Percentiles rank a stretch among this genome's conserved stretches.
Conservation (phyloP, 2,113 vertebrate species). For the Oenanthe melanoleuca region DNA sequence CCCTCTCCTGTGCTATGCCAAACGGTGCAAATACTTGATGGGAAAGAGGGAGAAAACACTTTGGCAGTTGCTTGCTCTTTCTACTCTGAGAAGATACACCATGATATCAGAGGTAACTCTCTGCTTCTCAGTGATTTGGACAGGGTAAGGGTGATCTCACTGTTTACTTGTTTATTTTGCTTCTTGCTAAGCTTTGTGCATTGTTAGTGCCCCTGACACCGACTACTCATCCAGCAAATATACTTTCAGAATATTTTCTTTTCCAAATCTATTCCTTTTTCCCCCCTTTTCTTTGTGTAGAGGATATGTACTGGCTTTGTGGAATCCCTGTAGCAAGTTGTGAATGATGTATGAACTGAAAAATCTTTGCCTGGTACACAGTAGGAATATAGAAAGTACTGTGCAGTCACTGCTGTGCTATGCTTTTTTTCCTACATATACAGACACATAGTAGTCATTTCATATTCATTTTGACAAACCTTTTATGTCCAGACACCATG, state of each 20-base stretch:
- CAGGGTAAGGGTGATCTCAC: not conserved
- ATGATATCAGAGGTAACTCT: not conserved
- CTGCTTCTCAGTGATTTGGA: conserved; percentile 15
- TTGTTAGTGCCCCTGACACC: conserved; percentile 46
- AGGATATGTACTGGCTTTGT: conserved; percentile 72
- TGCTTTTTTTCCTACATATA: conserved; percentile 53
- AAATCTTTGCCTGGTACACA: conserved; percentile 75
- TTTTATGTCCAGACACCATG: conserved; percentile 44
- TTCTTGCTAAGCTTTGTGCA: conserved; percentile 29
- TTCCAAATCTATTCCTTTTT: conserved; percentile 35
- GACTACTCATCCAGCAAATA: conserved; percentile 14
- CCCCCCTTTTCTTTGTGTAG: conserved; percentile 58
- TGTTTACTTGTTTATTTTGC: conserved; percentile 64
- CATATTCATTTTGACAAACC: conserved; percentile 60
- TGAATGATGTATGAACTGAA: conserved; percentile 83
- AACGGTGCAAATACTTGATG: not conserved
- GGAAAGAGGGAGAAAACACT: not conserved
- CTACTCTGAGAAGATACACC: not conserved
- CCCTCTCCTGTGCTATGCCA: not conserved
- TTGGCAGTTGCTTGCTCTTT: not conserved
- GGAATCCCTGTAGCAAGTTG: conserved; percentile 77
- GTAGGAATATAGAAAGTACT: conserved; percentile 74
- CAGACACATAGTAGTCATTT: conserved; percentile 54
- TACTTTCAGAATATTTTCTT: conserved; percentile 32
- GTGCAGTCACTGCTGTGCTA: conserved; percentile 62